phyloP scores from a whole-genome alignment of 2,113 vertebrate species.

The Prolemur simus region DNA sequence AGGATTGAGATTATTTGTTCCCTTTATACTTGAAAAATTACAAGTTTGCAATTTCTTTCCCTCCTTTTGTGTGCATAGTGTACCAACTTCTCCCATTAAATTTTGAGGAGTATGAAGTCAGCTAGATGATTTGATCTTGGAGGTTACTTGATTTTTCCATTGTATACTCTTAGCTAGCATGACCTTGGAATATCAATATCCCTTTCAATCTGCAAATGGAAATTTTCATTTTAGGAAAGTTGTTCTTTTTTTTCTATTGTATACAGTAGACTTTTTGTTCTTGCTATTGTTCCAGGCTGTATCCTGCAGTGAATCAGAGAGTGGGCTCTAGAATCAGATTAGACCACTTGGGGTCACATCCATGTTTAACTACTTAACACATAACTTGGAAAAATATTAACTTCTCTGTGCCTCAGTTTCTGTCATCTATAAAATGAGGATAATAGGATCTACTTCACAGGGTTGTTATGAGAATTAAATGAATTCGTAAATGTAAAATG shows the following conservation, averaged over 20 bases:
- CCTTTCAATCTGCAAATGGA: not conserved
- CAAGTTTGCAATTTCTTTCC: not conserved
- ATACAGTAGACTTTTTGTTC: not conserved
- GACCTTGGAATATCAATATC: not conserved
- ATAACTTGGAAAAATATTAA: not conserved
- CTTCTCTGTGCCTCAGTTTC: not conserved
- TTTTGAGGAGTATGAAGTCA: not conserved
- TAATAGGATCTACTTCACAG: not conserved
- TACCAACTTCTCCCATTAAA: not conserved
- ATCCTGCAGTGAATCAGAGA: not conserved
- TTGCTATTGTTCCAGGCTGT: not conserved
- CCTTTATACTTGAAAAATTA: not conserved
- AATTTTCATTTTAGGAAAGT: not conserved
- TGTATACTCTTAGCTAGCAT: fast-evolving
- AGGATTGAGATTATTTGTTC: not conserved
- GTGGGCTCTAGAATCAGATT: not conserved
- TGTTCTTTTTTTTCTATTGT: not conserved
- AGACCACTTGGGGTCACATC: not conserved
- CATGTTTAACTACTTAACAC: not conserved
- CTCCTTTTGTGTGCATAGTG: not conserved
- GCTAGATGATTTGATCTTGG: fast-evolving
- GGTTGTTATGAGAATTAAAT: not conserved
- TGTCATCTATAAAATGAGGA: not conserved
- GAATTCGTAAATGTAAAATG: not conserved
- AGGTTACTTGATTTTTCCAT: not conserved